phyloP scores from a whole-genome alignment of 2,113 vertebrate genomes.

The Clarias magur region DNA sequence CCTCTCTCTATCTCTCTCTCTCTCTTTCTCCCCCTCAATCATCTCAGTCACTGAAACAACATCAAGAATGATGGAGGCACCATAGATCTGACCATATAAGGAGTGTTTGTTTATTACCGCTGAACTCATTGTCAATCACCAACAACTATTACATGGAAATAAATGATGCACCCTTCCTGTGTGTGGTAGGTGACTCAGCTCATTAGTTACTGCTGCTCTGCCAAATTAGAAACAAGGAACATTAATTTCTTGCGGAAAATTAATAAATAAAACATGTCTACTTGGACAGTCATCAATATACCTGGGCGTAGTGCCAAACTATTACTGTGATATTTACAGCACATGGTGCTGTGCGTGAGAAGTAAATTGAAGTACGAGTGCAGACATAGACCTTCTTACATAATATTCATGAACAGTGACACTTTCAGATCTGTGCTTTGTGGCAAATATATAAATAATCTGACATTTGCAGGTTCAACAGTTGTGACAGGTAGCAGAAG shows the following conservation, averaged over 20 bases:
- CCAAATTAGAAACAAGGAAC: background rate
- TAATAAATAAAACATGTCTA: background rate
- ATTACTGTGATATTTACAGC: conserved; percentile 1
- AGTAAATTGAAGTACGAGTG: background rate
- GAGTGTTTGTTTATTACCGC: background rate
- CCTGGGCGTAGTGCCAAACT: background rate
- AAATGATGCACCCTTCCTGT: background rate
- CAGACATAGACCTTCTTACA: conserved; percentile 7
- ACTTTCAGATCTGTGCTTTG: conserved; percentile 39
- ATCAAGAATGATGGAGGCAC: background rate
- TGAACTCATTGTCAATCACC: background rate
- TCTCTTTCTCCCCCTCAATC: background rate
- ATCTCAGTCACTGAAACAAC: background rate
- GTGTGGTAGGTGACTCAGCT: background rate
- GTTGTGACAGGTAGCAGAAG: conserved; percentile 12
- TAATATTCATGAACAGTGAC: conserved; percentile 31
- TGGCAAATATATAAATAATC: conserved; percentile 48
- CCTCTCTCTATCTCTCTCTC: background rate
- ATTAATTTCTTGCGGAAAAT: background rate
- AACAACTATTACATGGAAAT: conserved; percentile 2
- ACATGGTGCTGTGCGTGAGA: background rate
- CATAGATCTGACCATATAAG: background rate
- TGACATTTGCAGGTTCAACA: conserved; percentile 43
- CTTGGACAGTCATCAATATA: background rate
- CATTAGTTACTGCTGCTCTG: background rate